A percentile compares a stretch with the other conserved stretches of the same genome.
These are phyloP conservation scores for Centrocercus urophasianus DNA, from an alignment of 2,113 vertebrate genomes.

Conservation along the genomic window DNA sequence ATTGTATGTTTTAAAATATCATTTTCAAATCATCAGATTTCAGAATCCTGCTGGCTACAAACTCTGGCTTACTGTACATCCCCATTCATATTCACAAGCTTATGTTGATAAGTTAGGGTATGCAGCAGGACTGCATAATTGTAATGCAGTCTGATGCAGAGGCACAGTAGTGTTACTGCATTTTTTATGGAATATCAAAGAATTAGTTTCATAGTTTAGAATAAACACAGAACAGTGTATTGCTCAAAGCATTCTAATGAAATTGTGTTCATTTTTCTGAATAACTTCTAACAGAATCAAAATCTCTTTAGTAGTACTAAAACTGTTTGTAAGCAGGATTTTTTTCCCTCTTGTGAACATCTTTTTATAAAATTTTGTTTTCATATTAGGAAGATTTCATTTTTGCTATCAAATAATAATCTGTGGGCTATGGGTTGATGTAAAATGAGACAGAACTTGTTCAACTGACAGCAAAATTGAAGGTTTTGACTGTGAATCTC, in stretches of 20 bases:
- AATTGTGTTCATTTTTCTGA: not conserved
- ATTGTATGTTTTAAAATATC: not conserved
- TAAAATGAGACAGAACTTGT: not conserved
- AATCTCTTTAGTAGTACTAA: not conserved
- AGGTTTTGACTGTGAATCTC: not conserved
- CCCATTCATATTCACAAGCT: not conserved
- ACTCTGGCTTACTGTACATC: not conserved
- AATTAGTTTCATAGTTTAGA: not conserved
- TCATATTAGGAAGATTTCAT: slow-evolving; percentile 7
- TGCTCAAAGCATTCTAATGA: not conserved
- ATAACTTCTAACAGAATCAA: not conserved
- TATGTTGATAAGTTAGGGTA: not conserved
- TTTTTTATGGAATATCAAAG: not conserved
- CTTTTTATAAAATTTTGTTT: not conserved
- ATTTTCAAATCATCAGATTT: not conserved
- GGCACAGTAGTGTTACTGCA: not conserved
- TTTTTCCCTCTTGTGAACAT: not conserved
- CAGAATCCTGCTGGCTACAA: not conserved
- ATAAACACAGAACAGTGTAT: not conserved
- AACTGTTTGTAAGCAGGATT: not conserved
- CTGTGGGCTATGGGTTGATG: not conserved
- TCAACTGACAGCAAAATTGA: not conserved
- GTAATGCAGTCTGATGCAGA: not conserved
- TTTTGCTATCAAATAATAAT: not conserved
- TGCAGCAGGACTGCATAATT: not conserved